These are phyloP conservation scores for Nomada flava DNA, from an alignment of 2,888 invertebrate species.

Conservation along the genomic window DNA sequence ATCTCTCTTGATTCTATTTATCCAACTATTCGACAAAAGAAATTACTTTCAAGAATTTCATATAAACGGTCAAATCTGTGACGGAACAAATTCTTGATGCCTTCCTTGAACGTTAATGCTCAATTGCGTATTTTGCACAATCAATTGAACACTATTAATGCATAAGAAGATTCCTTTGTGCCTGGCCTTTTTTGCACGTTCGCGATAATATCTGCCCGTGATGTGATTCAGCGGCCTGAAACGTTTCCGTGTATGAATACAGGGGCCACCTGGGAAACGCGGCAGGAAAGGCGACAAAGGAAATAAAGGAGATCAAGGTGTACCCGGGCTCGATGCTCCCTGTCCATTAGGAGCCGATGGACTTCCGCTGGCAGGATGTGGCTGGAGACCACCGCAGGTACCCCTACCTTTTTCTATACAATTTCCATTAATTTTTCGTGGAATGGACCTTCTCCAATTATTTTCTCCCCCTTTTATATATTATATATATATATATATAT, in stretches of 20 bases:
- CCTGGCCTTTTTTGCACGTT: slow-evolving; percentile 81
- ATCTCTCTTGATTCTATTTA: neutral
- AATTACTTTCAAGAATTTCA: neutral
- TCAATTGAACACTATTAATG: slow-evolving; percentile 61
- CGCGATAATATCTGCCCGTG: slow-evolving; percentile 55
- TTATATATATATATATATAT: too few species aligned
- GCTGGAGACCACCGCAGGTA: slow-evolving; percentile 96
- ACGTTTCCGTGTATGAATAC: slow-evolving; percentile 72
- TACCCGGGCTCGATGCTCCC: slow-evolving; percentile 99
- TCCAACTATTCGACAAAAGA: neutral
- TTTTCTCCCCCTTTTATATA: neutral
- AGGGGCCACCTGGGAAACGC: slow-evolving; percentile 95
- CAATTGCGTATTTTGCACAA: slow-evolving; percentile 68
- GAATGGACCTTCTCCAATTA: neutral
- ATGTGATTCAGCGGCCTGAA: slow-evolving; percentile 25
- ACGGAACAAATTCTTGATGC: slow-evolving; percentile 13
- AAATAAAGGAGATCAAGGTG: slow-evolving; percentile 97
- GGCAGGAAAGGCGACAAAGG: slow-evolving; percentile 97
- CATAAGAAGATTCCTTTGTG: slow-evolving; percentile 67
- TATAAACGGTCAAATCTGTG: slow-evolving; percentile 16
- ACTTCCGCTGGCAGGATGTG: slow-evolving; percentile 97
- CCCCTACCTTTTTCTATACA: slow-evolving; percentile 27
- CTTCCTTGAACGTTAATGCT: slow-evolving; percentile 60
- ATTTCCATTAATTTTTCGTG: neutral
- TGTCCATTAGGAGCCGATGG: slow-evolving; percentile 98